phyloP scores from a whole-genome alignment of 2,797 vertebrate genomes.

The Peromyscus attwateri region DNA sequence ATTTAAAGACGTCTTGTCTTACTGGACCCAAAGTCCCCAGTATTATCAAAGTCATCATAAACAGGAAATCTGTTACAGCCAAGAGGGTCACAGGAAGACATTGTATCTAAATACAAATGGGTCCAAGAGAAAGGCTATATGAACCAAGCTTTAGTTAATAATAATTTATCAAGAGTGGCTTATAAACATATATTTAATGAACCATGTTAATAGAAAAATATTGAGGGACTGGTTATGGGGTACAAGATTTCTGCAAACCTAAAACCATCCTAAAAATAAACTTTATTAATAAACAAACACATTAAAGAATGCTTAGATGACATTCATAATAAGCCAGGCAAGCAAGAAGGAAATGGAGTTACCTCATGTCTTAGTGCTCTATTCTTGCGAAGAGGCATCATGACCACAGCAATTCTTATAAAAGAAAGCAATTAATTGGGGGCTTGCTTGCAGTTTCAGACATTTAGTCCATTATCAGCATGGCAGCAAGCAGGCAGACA shows the following conservation, averaged over 20 bases:
- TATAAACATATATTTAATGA: not conserved
- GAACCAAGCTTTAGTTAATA: not conserved
- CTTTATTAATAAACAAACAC: not conserved
- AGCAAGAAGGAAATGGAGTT: not conserved
- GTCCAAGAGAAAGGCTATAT: not conserved
- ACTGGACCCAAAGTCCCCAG: not conserved
- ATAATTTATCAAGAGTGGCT: not conserved
- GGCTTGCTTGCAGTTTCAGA: not conserved
- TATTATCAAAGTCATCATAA: not conserved
- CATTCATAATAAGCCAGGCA: not conserved
- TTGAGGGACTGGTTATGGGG: not conserved
- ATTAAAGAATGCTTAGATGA: not conserved
- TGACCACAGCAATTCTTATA: not conserved
- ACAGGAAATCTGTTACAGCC: not conserved
- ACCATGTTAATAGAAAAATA: not conserved
- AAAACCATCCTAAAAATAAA: constrained; percentile 12
- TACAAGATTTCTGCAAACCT: not conserved
- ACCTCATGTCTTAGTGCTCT: not conserved
- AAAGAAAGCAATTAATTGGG: not conserved
- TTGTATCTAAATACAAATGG: not conserved
- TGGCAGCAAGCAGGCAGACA: not conserved
- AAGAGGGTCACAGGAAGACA: not conserved
- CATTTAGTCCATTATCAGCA: not conserved
- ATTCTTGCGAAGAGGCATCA: not conserved
- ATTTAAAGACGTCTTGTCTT: not conserved